These are phyloP conservation scores for Haemorhous mexicanus DNA, from an alignment of 2,113 vertebrate genomes.

Conservation along the genomic window DNA sequence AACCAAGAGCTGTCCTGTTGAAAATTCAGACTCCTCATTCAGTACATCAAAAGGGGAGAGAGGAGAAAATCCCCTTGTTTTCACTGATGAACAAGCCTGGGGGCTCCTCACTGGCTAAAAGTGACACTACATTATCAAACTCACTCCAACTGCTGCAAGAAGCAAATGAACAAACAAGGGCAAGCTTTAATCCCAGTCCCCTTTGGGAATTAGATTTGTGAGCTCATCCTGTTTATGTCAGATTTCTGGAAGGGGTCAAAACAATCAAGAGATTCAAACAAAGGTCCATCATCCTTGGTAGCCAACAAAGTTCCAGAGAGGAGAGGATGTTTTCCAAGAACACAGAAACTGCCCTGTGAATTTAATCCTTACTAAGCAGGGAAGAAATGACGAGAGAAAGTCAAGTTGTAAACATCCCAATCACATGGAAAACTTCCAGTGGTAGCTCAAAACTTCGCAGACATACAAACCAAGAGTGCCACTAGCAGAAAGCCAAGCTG, in stretches of 20 bases:
- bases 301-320: neutral
- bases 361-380: neutral
- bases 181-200: neutral
- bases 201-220: neutral
- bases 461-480: neutral
- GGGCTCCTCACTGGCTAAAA: neutral
- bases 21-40: neutral
- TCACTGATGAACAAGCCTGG: neutral
- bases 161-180: neutral
- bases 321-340: neutral
- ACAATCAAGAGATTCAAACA: neutral
- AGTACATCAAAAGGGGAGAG: neutral
- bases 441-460: neutral
- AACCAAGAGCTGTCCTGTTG: fast-evolving
- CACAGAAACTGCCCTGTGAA: neutral
- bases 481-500: neutral
- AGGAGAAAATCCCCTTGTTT: neutral
- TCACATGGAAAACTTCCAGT: neutral
- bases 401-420: neutral
- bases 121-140: fast-evolving
- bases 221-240: neutral
- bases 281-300: neutral
- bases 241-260: neutral
- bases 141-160: neutral
- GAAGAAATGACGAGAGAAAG: neutral